Conservation (phyloP, 2,113 vertebrate species). For the Petaurus breviceps region DNA sequence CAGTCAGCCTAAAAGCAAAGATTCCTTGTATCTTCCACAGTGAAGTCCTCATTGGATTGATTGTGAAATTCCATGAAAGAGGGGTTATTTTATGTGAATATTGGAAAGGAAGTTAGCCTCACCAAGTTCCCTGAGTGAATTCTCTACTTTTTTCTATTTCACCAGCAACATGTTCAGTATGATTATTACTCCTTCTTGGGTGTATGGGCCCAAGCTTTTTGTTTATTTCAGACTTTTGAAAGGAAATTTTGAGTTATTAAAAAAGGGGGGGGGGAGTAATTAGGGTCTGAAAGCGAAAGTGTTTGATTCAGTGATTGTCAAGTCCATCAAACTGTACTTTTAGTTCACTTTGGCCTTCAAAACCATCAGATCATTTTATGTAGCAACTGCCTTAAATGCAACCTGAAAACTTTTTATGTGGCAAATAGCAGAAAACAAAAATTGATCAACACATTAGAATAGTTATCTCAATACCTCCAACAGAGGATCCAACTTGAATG, state of each 20-base stretch:
- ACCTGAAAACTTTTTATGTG: background rate
- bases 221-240: background rate
- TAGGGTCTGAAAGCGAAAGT: background rate
- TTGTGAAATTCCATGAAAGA: constrained; percentile 9
- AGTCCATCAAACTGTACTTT: background rate
- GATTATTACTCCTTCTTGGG: background rate
- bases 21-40: background rate
- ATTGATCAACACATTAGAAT: background rate
- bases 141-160: constrained; percentile 29
- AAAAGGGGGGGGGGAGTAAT: background rate
- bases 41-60: constrained; percentile 10
- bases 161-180: background rate
- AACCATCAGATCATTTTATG: background rate
- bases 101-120: background rate
- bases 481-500: background rate
- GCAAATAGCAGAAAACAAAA: background rate
- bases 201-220: background rate
- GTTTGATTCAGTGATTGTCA: background rate
- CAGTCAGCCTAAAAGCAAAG: constrained; percentile 28
- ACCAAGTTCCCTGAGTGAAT: constrained; percentile 9
- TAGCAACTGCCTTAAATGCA: background rate
- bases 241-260: background rate
- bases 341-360: background rate
- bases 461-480: background rate
- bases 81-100: constrained; percentile 46